Evolutionary conservation across 2,113 vertebrate species (phyloP), one percentile per base, ranked within the genome.

Genomic region (Uria lomvia): DNA sequence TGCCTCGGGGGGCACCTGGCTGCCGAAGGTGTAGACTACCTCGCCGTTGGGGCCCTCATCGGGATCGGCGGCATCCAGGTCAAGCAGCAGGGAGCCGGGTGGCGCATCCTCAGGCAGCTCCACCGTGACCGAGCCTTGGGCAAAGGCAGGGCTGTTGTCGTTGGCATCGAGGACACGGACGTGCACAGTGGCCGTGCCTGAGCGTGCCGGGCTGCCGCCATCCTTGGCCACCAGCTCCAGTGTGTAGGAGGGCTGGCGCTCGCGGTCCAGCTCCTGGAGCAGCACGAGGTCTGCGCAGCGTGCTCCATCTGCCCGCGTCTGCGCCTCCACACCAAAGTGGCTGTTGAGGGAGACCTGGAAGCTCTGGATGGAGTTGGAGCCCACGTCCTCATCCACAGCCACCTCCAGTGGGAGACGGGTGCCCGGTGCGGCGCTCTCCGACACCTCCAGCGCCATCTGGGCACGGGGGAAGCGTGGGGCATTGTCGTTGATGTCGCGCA

Each of bases 401-500:
- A 99, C 98, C 93, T 99, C 99, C 49, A 99, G 85, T 0, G 99
- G 99, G 84, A 99, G 97, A 42, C 99, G 98, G 42, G 99, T 99
- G 50, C 99, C 99, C 5, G 98, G 98, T 0, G 98, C 97, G 2
- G 99, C 99, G 5, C 98, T 99, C 98, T 99, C 99, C 0, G 99
- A 99, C 94, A 99, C 98, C 94, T 99, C 99, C 94, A 99, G 98
- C 0, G 98, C 62, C 76, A 98, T 97, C 79, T 99, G 98, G 88
- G 97, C 94, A 50, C 97, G 98, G 68, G 99, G 99, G 80, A 99
- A 99, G 97, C 97, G 99, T 1, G 99, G 99, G 12, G 99, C 98
- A 75, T 99, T 99, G 98, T 99, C 99, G 24, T 99, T 99, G 65
- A 99, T 97, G 97, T 99, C 99, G 43, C 98, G 98, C 96, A 99